Percentiles rank a stretch among this genome's conserved stretches.
phyloP scores from a whole-genome alignment of 23 tunicate species.

The Trididemnum clinides region DNA sequence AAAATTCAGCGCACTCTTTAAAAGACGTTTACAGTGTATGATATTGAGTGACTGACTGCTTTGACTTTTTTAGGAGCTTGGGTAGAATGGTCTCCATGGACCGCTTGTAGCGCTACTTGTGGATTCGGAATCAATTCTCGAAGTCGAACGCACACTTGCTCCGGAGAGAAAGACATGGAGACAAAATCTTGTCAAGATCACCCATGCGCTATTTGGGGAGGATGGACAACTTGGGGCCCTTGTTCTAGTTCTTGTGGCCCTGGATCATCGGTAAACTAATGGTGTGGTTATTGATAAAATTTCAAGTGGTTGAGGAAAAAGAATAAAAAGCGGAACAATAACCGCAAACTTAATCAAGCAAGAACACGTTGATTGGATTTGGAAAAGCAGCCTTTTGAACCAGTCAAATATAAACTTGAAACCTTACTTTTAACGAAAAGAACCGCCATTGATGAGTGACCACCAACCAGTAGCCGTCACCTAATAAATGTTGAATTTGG shows the following conservation, averaged over 20 bases:
- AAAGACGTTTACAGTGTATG: no score
- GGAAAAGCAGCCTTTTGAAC: no score
- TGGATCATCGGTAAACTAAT: slow-evolving; percentile 59
- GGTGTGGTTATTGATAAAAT: no score
- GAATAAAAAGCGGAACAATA: background rate
- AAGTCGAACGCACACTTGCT: slow-evolving; percentile 77
- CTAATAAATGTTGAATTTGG: no score
- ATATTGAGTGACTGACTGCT: no score
- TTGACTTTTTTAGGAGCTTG: slow-evolving; percentile 12
- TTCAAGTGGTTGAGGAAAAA: no score
- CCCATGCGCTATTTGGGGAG: slow-evolving; percentile 94
- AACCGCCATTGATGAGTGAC: no score
- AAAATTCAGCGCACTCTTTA: no score
- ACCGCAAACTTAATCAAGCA: background rate
- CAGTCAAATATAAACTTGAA: no score
- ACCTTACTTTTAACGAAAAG: no score
- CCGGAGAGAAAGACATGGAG: slow-evolving; percentile 42
- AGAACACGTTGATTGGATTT: no score
- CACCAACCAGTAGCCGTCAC: no score
- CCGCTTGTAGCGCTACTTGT: slow-evolving; percentile 57
- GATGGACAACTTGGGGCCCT: slow-evolving; percentile 90
- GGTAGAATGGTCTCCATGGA: background rate
- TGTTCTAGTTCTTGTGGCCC: slow-evolving; percentile 82
- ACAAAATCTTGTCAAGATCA: slow-evolving; percentile 48
- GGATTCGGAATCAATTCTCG: slow-evolving; percentile 75